Evolutionary conservation across 2,797 vertebrate genomes (phyloP).

Genomic region (Gymnocypris eckloni): DNA sequence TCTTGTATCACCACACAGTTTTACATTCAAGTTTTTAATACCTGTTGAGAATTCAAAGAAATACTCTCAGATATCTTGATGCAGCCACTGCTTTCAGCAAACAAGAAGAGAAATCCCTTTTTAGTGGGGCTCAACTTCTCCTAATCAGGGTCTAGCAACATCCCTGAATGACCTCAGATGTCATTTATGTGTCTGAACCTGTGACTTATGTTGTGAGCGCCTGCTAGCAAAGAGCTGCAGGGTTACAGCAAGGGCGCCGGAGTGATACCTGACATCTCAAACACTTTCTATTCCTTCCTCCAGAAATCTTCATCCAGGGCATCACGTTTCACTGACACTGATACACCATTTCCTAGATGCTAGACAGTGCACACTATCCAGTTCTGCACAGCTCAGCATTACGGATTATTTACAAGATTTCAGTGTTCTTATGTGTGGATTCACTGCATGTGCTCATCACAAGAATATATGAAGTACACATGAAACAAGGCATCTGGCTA

Average conservation of each 20-base stretch:
- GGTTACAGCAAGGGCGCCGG: conserved; percentile 15
- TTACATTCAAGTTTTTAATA: background rate
- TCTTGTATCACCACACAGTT: background rate
- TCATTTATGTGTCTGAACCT: conserved; percentile 32
- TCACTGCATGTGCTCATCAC: background rate
- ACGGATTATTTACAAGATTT: conserved; percentile 5
- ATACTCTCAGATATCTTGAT: background rate
- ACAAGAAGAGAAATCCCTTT: background rate
- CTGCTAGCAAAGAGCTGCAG: conserved; percentile 23
- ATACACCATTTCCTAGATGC: conserved; percentile 13
- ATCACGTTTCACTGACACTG: conserved; percentile 25
- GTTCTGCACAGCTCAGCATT: conserved; percentile 38
- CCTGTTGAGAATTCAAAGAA: background rate
- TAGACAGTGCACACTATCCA: background rate
- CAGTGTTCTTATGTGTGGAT: background rate
- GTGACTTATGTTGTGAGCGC: conserved; percentile 15
- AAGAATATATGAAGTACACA: background rate
- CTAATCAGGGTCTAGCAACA: background rate
- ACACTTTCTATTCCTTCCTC: background rate
- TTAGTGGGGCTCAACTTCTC: background rate
- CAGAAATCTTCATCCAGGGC: conserved; percentile 2
- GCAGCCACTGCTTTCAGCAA: background rate
- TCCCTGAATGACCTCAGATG: background rate
- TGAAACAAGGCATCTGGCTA: background rate
- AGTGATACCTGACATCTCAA: conserved; percentile 18